Evolutionary conservation across 2,113 vertebrate genomes (phyloP).

Genomic region (Galemys pyrenaicus): DNA sequence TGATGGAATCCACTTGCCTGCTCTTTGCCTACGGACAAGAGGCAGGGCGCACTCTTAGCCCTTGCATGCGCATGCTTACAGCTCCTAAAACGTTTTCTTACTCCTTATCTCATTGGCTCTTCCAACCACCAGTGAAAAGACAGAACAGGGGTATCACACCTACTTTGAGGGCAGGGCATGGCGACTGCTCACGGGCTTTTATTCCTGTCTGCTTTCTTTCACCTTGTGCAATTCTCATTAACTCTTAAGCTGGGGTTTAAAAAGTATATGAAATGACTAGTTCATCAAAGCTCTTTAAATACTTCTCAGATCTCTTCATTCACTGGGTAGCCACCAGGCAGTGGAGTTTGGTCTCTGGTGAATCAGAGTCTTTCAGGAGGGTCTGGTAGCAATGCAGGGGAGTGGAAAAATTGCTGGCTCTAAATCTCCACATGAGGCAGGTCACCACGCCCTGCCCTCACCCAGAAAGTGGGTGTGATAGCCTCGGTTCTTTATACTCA

Average conservation of each 20-base stretch:
- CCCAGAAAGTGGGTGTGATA: not conserved
- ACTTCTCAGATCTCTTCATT: not conserved
- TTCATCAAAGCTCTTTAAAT: not conserved
- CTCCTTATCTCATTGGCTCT: not conserved
- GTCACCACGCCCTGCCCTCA: not conserved
- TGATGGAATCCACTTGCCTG: not conserved
- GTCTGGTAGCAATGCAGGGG: not conserved
- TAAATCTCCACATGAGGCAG: not conserved
- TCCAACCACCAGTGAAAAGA: not conserved
- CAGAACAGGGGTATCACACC: not conserved
- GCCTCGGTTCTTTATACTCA: not conserved
- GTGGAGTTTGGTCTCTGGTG: not conserved
- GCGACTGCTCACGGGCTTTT: not conserved
- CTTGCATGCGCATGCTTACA: not conserved
- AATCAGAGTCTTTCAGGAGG: not conserved
- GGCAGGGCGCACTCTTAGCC: not conserved
- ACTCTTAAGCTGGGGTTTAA: not conserved
- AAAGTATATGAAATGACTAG: not conserved
- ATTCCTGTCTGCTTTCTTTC: constrained; percentile 33
- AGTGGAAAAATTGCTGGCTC: not conserved
- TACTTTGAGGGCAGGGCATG: not conserved
- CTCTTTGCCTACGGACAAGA: not conserved
- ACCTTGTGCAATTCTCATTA: not conserved
- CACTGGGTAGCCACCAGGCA: not conserved
- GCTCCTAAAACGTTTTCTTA: not conserved